A percentile compares a stretch with the other conserved stretches of the same genome.
phyloP scores from a whole-genome alignment of 1,140 invertebrate species.

The Steinernema feltiae region DNA sequence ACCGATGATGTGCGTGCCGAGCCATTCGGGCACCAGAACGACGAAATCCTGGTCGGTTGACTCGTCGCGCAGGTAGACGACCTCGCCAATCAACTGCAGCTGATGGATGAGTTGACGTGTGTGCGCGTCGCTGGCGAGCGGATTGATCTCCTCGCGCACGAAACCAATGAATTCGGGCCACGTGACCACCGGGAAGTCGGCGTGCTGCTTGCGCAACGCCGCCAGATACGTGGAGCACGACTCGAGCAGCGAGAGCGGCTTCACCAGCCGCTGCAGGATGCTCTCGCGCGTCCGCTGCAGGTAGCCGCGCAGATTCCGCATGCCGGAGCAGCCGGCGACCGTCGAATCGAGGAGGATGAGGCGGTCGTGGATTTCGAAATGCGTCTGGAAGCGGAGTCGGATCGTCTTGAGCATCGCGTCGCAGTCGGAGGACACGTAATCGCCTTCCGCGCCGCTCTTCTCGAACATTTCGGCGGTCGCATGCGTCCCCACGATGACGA shows the following conservation, averaged over 20 bases:
- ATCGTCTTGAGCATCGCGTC: slow-evolving; percentile 63
- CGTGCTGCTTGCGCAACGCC: slow-evolving; percentile 62
- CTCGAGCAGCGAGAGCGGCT: slow-evolving; percentile 67
- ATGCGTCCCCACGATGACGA: slow-evolving; percentile 68
- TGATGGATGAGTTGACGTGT: slow-evolving; percentile 68
- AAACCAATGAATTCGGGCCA: slow-evolving; percentile 67
- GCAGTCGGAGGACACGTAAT: slow-evolving; percentile 64
- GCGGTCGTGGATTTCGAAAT: slow-evolving; percentile 64
- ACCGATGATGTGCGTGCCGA: slow-evolving; percentile 69
- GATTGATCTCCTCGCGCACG: slow-evolving; percentile 67
- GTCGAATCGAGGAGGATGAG: slow-evolving; percentile 65
- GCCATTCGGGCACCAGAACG: slow-evolving; percentile 70
- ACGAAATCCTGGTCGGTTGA: slow-evolving; percentile 65
- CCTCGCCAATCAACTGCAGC: slow-evolving; percentile 69
- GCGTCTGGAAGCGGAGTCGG: slow-evolving; percentile 60
- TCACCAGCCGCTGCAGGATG: slow-evolving; percentile 62
- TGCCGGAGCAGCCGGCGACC: slow-evolving; percentile 63
- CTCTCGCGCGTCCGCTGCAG: slow-evolving; percentile 58
- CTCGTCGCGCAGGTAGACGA: slow-evolving; percentile 62
- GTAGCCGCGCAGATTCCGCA: slow-evolving; percentile 64
- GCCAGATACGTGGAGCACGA: slow-evolving; percentile 63
- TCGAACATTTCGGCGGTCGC: slow-evolving; percentile 62
- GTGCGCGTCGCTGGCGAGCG: slow-evolving; percentile 68
- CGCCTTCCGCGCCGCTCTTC: slow-evolving; percentile 61
- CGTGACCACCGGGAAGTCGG: slow-evolving; percentile 67